A percentile compares a stretch with the other conserved stretches of the same genome.
These are phyloP conservation scores for Anthoscopus minutus DNA, from an alignment of 2,113 vertebrate genomes.

Conservation along the genomic window DNA sequence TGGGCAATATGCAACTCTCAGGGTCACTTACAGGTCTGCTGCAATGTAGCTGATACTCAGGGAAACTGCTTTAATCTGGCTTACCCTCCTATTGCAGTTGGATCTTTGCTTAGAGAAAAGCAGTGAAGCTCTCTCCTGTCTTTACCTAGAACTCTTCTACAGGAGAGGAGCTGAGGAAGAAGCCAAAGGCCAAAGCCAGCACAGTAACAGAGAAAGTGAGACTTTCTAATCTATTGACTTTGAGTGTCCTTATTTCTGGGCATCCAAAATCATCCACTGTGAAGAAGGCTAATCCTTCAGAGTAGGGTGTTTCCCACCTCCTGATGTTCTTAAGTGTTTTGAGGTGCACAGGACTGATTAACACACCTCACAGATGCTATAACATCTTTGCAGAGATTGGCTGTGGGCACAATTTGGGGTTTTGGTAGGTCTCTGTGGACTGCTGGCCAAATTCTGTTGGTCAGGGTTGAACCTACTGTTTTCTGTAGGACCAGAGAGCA, in stretches of 20 bases:
- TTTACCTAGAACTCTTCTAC: not conserved
- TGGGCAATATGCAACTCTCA: fast-evolving
- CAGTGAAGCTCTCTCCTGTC: not conserved
- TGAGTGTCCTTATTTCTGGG: not conserved
- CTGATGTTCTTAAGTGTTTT: fast-evolving
- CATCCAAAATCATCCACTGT: not conserved
- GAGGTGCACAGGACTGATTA: not conserved
- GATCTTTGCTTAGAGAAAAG: not conserved
- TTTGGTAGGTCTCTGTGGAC: not conserved
- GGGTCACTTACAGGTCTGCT: not conserved
- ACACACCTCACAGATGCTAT: not conserved
- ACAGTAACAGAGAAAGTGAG: not conserved
- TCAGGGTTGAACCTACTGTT: not conserved
- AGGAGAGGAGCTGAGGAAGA: not conserved
- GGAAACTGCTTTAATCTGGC: not conserved
- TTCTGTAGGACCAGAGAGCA: not conserved
- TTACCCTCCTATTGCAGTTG: not conserved
- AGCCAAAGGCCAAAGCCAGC: not conserved
- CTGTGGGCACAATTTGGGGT: not conserved
- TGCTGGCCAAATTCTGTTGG: not conserved
- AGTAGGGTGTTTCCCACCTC: not conserved
- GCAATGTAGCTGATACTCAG: not conserved
- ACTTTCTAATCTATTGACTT: not conserved
- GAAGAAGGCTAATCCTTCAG: not conserved
- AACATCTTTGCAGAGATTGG: not conserved